Conservation (phyloP, 1,140 invertebrate genomes). For the Holcopasites calliopsidis region DNA sequence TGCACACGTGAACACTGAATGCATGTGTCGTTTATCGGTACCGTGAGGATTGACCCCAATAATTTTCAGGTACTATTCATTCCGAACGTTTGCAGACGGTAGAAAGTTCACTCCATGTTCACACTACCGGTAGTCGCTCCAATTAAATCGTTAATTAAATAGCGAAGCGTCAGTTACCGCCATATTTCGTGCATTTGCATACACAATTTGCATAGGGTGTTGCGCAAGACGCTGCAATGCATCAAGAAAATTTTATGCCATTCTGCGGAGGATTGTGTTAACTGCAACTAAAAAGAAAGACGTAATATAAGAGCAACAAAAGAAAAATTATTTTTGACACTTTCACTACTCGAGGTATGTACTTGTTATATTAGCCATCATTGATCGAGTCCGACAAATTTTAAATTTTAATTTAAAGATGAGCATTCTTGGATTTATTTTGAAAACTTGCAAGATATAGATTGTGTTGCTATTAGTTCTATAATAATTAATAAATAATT, state of each 20-base stretch:
- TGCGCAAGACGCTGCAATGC: not conserved
- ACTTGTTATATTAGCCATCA: not conserved
- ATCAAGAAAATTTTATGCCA: slow-evolving; percentile 19
- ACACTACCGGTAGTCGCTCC: slow-evolving; percentile 14
- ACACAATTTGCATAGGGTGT: slow-evolving; percentile 16
- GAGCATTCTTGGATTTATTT: slow-evolving; percentile 7
- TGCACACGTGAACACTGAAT: too few relatives aligned
- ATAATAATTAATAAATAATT: too few relatives aligned
- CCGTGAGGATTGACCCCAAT: not conserved
- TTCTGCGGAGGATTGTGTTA: not conserved
- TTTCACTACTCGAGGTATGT: too few relatives aligned
- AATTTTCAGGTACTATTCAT: slow-evolving; percentile 29
- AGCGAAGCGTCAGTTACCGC: slow-evolving; percentile 7
- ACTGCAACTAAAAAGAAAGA: too few relatives aligned
- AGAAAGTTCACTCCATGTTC: slow-evolving; percentile 24
- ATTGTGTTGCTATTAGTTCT: not conserved
- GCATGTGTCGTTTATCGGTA: not conserved
- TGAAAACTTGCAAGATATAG: not conserved
- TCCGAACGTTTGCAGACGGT: slow-evolving; percentile 1
- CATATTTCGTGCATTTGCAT: slow-evolving; percentile 25
- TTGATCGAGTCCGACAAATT: not conserved
- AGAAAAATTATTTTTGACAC: not conserved
- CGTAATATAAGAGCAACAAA: too few relatives aligned
- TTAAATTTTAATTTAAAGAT: not conserved
- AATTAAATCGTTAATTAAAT: slow-evolving; percentile 44